phyloP scores from a whole-genome alignment of 1,140 invertebrate genomes.

The Dinoponera quadriceps region DNA sequence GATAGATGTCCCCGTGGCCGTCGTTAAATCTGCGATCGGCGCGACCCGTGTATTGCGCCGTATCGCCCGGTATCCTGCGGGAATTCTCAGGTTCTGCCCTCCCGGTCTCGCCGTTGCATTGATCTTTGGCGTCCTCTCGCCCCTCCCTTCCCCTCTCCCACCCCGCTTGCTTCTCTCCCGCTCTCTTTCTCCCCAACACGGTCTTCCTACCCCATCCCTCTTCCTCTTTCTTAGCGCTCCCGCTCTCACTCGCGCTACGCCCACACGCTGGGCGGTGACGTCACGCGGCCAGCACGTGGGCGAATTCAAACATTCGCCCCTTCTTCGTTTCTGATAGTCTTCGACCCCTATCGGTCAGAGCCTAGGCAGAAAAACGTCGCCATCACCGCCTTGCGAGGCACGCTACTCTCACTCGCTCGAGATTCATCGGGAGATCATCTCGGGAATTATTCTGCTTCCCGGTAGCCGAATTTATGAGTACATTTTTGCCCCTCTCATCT shows the following conservation, averaged over 20 bases:
- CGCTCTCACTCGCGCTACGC: slow-evolving; percentile 63
- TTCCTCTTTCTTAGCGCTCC: slow-evolving; percentile 65
- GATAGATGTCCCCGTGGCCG: not conserved
- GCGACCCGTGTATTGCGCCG: slow-evolving; percentile 67
- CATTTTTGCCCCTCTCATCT: not conserved
- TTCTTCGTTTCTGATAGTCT: slow-evolving; percentile 59
- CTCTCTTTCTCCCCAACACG: slow-evolving; percentile 52
- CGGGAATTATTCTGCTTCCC: slow-evolving; percentile 3
- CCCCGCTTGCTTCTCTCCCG: slow-evolving; percentile 54
- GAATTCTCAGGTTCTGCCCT: slow-evolving; percentile 79
- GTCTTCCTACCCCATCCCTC: slow-evolving; percentile 47
- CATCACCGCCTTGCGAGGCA: slow-evolving; percentile 6
- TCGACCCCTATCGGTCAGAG: slow-evolving; percentile 24
- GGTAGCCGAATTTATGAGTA: slow-evolving; percentile 14
- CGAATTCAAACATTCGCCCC: slow-evolving; percentile 79
- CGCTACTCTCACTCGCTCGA: not conserved
- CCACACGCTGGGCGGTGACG: slow-evolving; percentile 80
- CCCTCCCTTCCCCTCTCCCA: slow-evolving; percentile 69
- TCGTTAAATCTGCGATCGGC: slow-evolving; percentile 65
- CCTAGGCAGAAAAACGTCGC: slow-evolving; percentile 12
- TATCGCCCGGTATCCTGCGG: slow-evolving; percentile 76
- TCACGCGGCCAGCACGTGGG: slow-evolving; percentile 82
- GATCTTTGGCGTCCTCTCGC: slow-evolving; percentile 73
- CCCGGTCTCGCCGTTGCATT: slow-evolving; percentile 79
- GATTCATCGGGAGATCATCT: slow-evolving; percentile 12